Percentiles rank a stretch among this genome's conserved stretches.
Evolutionary conservation across 2,113 vertebrate species (phyloP).

Genomic region (Pterocles gutturalis): DNA sequence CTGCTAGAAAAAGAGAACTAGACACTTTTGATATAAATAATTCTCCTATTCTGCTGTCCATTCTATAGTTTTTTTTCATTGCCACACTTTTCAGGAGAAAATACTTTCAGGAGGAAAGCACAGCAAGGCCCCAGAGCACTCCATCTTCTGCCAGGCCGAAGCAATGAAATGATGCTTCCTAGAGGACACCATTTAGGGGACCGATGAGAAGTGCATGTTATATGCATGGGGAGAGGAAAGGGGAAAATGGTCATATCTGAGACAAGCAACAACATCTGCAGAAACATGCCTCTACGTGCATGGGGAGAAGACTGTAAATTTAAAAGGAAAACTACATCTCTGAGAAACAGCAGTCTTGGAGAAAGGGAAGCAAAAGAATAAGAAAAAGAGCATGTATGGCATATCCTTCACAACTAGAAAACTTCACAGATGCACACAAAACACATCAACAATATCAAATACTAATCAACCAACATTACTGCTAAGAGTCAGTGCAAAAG

Average conservation of each 20-base stretch:
- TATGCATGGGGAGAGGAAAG: conserved; percentile 22
- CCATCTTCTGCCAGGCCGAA: conserved; percentile 52
- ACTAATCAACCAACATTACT: neutral
- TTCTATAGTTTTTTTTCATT: neutral
- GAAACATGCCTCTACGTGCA: neutral
- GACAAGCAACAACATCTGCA: neutral
- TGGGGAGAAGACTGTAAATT: neutral
- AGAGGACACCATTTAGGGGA: neutral
- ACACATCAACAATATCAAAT: neutral
- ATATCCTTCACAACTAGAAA: neutral
- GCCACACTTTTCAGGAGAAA: neutral
- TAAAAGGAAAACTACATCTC: neutral
- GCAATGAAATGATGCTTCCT: conserved; percentile 48
- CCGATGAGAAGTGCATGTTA: neutral
- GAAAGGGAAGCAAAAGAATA: neutral
- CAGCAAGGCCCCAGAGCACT: neutral
- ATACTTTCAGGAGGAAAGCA: neutral
- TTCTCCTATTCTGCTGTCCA: neutral
- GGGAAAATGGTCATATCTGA: neutral
- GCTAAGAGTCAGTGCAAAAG: neutral
- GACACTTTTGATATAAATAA: neutral
- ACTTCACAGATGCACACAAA: neutral
- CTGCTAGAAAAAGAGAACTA: neutral
- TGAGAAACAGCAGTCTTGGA: neutral
- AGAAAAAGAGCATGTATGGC: neutral